These are phyloP conservation scores for Emberiza fucata DNA, from an alignment of 2,113 vertebrate genomes.

Conservation along the genomic window DNA sequence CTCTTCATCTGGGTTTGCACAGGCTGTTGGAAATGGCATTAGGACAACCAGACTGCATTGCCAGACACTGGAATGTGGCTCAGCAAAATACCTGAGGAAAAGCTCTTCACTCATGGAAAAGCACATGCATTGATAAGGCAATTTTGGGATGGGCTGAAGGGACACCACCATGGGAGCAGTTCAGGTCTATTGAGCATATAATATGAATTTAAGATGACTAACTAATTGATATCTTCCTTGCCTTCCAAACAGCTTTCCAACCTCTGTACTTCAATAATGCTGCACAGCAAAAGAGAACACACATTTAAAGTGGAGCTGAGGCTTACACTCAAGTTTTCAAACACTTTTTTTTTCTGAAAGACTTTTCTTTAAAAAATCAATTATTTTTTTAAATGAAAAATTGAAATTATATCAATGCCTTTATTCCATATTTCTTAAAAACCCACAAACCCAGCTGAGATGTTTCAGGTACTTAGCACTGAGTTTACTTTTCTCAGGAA, in stretches of 20 bases:
- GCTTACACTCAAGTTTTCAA: not conserved
- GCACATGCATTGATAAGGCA: not conserved
- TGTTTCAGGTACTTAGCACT: not conserved
- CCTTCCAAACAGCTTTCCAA: not conserved
- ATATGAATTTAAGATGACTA: not conserved
- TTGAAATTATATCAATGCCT: not conserved
- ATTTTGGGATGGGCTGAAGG: not conserved
- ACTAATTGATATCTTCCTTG: not conserved
- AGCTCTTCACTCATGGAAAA: not conserved
- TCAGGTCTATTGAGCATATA: not conserved
- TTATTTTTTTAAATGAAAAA: not conserved
- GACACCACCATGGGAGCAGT: not conserved
- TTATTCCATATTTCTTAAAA: not conserved
- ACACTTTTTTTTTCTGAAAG: not conserved
- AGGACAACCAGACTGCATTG: not conserved
- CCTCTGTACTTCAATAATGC: not conserved
- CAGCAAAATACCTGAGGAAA: too few species aligned
- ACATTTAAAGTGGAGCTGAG: not conserved
- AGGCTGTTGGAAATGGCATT: fast-evolving
- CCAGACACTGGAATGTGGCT: fast-evolving
- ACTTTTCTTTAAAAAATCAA: not conserved
- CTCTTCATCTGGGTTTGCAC: not conserved
- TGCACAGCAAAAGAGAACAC: not conserved
- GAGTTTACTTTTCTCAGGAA: not conserved
- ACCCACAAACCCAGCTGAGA: not conserved